phyloP scores from a whole-genome alignment of 2,113 vertebrate genomes.

The Gobius niger region DNA sequence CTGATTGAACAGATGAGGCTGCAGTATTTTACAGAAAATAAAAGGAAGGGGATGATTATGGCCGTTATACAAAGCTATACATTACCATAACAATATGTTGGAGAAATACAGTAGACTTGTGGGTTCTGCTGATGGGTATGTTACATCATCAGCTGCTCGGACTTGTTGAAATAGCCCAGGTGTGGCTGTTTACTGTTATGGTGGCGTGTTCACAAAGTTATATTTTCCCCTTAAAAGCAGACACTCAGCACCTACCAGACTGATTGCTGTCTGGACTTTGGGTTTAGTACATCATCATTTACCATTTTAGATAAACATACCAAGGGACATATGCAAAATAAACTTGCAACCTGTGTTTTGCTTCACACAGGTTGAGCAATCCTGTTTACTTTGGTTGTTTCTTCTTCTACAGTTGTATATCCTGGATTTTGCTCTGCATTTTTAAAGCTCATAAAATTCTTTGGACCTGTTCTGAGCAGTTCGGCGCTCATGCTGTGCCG shows the following conservation, averaged over 20 bases:
- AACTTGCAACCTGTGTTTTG: no score
- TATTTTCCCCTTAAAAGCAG: slow-evolving; percentile 30
- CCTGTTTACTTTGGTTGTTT: no score
- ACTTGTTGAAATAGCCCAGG: slow-evolving; percentile 6
- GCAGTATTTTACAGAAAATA: background rate
- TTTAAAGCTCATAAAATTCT: no score
- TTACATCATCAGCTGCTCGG: background rate
- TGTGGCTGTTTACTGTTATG: slow-evolving; percentile 21
- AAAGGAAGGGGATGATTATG: slow-evolving; percentile 52
- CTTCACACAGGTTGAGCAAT: no score
- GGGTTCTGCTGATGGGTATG: slow-evolving; percentile 1
- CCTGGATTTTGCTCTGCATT: no score
- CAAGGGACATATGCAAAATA: no score
- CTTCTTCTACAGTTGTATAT: slow-evolving; percentile 3
- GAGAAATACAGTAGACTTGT: slow-evolving; percentile 10
- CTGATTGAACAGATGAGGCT: slow-evolving; percentile 54
- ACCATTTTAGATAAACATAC: slow-evolving; percentile 31
- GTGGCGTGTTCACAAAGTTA: slow-evolving; percentile 20
- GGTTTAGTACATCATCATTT: slow-evolving; percentile 35
- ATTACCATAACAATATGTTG: slow-evolving; percentile 54
- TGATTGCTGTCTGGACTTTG: slow-evolving; percentile 34
- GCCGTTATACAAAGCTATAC: slow-evolving; percentile 34
- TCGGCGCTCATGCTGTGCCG: no score
- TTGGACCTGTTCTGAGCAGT: no score
- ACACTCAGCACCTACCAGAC: slow-evolving; percentile 32